phyloP scores from a whole-genome alignment of 2,113 vertebrate species.

The Donacobius atricapilla region DNA sequence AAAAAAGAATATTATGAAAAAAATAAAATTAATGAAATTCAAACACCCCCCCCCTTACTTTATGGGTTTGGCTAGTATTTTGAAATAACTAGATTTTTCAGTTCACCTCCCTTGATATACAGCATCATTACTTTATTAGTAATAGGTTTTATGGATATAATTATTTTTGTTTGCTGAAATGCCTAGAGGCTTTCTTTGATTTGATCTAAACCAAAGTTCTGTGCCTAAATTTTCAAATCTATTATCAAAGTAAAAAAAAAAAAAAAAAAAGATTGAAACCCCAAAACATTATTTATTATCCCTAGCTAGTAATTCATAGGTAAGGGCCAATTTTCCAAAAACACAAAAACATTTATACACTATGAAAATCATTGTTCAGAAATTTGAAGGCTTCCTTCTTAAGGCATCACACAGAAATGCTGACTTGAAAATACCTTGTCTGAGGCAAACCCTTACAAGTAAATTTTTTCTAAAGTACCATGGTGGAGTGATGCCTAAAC shows the following conservation, averaged over 20 bases:
- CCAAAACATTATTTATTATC: not conserved
- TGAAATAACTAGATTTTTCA: not conserved
- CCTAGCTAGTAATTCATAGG: not conserved
- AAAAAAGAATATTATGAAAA: not conserved
- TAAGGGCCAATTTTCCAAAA: not conserved
- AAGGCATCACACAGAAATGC: not conserved
- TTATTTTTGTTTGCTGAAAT: not conserved
- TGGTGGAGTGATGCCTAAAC: not conserved
- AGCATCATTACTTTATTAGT: not conserved
- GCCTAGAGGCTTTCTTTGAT: not conserved
- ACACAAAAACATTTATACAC: not conserved
- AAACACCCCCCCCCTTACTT: rapidly evolving
- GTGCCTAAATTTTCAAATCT: not conserved
- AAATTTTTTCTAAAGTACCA: not conserved
- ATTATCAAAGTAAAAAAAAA: not conserved
- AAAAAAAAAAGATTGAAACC: not conserved
- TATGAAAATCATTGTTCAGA: not conserved
- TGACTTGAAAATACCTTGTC: not conserved
- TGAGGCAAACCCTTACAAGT: not conserved
- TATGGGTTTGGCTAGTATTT: not conserved
- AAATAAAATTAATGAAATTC: not conserved
- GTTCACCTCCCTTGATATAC: not conserved
- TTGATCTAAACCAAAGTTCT: not conserved
- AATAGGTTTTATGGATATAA: not conserved
- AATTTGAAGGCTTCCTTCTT: not conserved